phyloP scores from a whole-genome alignment of 2,113 vertebrate species.

The Ammospiza caudacuta region DNA sequence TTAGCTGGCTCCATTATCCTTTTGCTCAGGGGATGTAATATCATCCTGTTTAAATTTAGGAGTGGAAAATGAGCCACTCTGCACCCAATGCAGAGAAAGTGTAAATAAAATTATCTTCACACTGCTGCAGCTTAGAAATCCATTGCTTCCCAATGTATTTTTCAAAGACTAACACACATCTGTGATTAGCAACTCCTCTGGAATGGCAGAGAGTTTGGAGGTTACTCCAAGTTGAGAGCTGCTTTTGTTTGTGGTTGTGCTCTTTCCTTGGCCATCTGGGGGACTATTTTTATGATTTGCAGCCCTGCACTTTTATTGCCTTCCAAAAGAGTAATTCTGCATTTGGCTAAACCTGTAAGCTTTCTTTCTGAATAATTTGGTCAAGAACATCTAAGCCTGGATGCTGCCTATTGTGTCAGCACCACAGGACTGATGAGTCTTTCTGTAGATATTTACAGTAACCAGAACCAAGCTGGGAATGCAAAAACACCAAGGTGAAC shows the following conservation, averaged over 20 bases:
- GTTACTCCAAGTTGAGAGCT: background rate
- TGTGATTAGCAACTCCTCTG: background rate
- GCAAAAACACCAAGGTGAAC: background rate
- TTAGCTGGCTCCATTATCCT: background rate
- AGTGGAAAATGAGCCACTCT: background rate
- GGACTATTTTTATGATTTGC: background rate
- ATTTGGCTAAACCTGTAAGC: background rate
- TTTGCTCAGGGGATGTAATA: background rate
- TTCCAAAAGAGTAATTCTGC: background rate
- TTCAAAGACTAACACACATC: background rate
- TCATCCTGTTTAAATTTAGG: background rate
- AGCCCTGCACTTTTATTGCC: background rate
- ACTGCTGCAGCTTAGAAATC: background rate
- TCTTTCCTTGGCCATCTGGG: background rate
- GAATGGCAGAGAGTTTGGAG: background rate
- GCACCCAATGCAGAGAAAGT: background rate
- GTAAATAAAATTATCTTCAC: constrained; percentile 1
- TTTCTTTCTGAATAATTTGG: background rate
- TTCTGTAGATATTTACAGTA: background rate
- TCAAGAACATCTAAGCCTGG: background rate
- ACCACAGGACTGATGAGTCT: background rate
- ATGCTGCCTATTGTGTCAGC: background rate
- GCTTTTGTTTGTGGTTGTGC: background rate
- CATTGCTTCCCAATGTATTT: background rate
- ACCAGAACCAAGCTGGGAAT: background rate